Conservation (phyloP, 2,113 vertebrate species). For the Crocuta crocuta region DNA sequence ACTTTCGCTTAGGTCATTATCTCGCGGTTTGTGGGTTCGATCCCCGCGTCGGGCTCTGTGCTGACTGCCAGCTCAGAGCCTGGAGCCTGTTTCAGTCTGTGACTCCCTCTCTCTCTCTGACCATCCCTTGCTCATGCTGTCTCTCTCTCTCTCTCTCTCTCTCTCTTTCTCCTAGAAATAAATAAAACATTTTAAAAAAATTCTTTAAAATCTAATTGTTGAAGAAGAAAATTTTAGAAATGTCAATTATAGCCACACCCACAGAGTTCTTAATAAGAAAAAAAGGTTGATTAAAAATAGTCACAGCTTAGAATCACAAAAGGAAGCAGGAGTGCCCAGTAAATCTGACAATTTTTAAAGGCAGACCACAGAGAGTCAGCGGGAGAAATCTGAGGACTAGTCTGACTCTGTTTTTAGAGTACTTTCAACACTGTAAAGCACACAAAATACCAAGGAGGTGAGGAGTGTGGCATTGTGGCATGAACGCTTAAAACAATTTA, state of each 20-base stretch:
- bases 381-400: conserved; percentile 47
- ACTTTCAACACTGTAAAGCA: not conserved
- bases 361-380: conserved; percentile 33
- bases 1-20: no score
- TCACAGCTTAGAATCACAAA: conserved; percentile 41
- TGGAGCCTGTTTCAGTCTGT: no score
- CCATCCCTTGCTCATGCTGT: no score
- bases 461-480: not conserved
- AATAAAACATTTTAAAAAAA: no score
- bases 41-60: no score
- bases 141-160: no score
- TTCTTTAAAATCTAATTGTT: conserved; percentile 30
- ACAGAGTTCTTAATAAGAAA: conserved; percentile 12
- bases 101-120: no score
- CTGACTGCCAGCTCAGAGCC: no score
- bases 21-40: no score
- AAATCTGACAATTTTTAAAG: conserved; percentile 51
- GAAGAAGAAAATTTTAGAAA: not conserved
- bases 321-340: conserved; percentile 13
- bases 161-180: no score
- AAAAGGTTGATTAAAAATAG: conserved; percentile 65
- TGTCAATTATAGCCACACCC: not conserved
- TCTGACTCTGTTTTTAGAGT: conserved; percentile 34
- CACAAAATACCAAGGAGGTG: conserved; percentile 52
- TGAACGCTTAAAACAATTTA: not conserved